Conservation (phyloP, 1,140 invertebrate species). For the Listronotus bonariensis region DNA sequence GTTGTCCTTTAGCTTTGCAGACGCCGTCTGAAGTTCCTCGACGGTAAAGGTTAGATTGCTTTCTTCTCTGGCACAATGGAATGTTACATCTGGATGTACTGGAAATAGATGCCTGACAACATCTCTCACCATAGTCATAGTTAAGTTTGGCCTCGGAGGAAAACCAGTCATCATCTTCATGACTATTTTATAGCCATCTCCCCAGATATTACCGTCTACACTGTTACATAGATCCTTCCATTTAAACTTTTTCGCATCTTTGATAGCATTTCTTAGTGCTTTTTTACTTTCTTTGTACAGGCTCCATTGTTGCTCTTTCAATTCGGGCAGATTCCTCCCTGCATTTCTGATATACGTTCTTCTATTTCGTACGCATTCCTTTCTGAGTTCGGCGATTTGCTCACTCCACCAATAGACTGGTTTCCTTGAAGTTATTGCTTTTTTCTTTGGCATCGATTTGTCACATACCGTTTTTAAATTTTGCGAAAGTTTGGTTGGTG, state of each 20-base stretch:
- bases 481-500: too few species aligned
- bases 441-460: too few species aligned
- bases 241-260: constrained; percentile 15
- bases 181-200: constrained; percentile 42
- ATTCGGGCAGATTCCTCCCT: too few species aligned
- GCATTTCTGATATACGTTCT: too few species aligned
- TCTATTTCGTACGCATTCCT: too few species aligned
- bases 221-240: constrained; percentile 34
- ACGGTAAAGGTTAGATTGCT: neutral
- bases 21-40: constrained; percentile 7
- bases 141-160: constrained; percentile 7
- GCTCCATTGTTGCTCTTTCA: neutral
- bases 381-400: too few species aligned
- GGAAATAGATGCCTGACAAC: constrained; percentile 22
- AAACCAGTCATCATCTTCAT: constrained; percentile 27
- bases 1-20: constrained; percentile 5
- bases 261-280: constrained; percentile 29
- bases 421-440: too few species aligned
- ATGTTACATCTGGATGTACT: neutral
- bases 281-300: constrained; percentile 21
- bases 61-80: neutral
- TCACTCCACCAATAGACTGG: too few species aligned
- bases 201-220: constrained; percentile 41
- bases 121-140: neutral
- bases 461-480: too few species aligned